Percentiles rank a stretch among this genome's conserved stretches.
Evolutionary conservation across 1,140 invertebrate genomes (phyloP).

Genomic region (Amyelois transitella): DNA sequence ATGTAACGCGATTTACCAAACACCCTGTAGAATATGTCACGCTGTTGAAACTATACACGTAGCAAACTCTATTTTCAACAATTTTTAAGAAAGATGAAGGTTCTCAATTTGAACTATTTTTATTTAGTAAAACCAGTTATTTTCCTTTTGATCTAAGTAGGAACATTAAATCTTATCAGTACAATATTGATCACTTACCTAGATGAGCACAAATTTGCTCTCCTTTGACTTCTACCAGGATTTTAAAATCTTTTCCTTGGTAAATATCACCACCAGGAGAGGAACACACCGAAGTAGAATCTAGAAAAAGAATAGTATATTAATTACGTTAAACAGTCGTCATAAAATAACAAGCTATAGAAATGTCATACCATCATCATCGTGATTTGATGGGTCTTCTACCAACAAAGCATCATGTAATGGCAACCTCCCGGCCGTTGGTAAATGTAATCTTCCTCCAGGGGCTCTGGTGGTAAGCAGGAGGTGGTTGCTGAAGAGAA

Average conservation of each 20-base stretch:
- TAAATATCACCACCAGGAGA: slow-evolving; percentile 74
- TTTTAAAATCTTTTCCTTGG: slow-evolving; percentile 92
- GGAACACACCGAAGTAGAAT: slow-evolving; percentile 59
- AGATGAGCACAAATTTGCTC: slow-evolving; percentile 83
- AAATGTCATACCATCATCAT: slow-evolving; percentile 77
- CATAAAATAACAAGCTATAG: neutral
- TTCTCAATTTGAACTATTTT: too few relatives aligned
- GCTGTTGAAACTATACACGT: too few relatives aligned
- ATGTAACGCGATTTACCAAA: too few relatives aligned
- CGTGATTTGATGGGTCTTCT: slow-evolving; percentile 81
- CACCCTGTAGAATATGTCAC: too few relatives aligned
- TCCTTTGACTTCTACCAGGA: slow-evolving; percentile 85
- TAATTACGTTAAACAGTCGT: neutral
- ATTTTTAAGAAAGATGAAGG: too few relatives aligned
- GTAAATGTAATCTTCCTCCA: slow-evolving; percentile 89
- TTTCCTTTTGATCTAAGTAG: neutral
- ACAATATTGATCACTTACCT: slow-evolving; percentile 34
- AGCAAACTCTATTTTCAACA: too few relatives aligned
- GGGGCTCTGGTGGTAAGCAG: slow-evolving; percentile 87
- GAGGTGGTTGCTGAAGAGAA: slow-evolving; percentile 92
- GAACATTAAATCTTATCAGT: neutral
- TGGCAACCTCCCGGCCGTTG: slow-evolving; percentile 87
- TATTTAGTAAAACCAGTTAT: too few relatives aligned
- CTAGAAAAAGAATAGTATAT: slow-evolving; percentile 13
- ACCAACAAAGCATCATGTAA: slow-evolving; percentile 89